Base-by-base conservation (phyloP, 2,113 vertebrate species). In the Apistogramma diplotaenia region DNA sequence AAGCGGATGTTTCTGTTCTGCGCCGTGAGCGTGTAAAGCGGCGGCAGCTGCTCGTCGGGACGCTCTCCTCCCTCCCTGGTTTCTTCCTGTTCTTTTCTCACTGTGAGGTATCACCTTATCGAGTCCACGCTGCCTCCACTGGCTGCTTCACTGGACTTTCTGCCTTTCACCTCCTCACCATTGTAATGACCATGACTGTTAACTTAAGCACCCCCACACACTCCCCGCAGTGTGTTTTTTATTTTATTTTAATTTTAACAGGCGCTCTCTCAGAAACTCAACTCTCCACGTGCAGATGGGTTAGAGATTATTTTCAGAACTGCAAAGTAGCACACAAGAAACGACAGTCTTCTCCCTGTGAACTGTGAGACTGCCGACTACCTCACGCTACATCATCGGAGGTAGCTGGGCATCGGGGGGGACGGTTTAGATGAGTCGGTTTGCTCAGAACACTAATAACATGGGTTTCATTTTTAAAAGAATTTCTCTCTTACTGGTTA, bases 121-220 rank as follows among this genome's bases (percentile, higher is more conserved):
- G 76, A 89, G 92, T 88, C 89, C 86, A 43, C 7, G 31, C 85
- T 59, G 31, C 79, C 40, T 72, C 65, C 49, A 85, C 87, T 6
- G 60, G 82, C 88, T 21, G 86, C 81, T 79, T 89, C 43, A 71
- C 81, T 84, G 91, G 92, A 90, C 90, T 87, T 88, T 81, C 83
- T 88, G 91, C 91, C 92, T 93, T 93, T 78, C 83, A 60, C 76
- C 57, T 81, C 81, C 65, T 78, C 72, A 46, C 73, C 82, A 59
- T 91, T 83, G 61, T 83, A 87, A 90, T 16, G 84, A 91, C 90
- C 53, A 23, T 77, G 91, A 93, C 91, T 92, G 90, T 92, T 94
- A 87, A 84, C 74, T 75, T 16, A n/a, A 84, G 51, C 67, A 9
- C 46, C 40, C 40, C 18, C 62, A 3, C 25, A 27, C 35, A 35